Conservation (phyloP, 2,888 invertebrate genomes). For the Erebia palarica region DNA sequence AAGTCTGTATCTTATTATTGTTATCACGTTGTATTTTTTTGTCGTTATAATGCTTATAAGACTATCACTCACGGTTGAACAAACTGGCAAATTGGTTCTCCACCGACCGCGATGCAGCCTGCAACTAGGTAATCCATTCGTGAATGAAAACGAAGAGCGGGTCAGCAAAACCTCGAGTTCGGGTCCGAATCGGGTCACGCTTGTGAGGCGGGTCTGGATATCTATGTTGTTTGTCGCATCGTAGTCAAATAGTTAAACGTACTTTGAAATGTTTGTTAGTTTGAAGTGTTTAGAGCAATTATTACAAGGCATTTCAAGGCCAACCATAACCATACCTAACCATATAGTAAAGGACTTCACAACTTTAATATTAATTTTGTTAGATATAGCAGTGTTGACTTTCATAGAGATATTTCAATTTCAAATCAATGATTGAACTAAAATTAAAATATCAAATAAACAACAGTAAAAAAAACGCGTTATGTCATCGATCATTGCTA, state of each 20-base stretch:
- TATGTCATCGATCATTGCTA: no score
- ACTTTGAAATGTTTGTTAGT: conserved; percentile 1
- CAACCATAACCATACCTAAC: no score
- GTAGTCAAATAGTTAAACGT: not conserved
- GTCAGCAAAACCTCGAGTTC: no score
- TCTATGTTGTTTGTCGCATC: conserved; percentile 1
- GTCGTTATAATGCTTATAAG: not conserved
- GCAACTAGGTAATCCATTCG: no score
- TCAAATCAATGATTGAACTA: not conserved
- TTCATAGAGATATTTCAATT: not conserved
- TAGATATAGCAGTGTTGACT: not conserved
- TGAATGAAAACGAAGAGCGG: no score
- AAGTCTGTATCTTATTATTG: no score
- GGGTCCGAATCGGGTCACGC: no score
- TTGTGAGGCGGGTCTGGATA: not conserved
- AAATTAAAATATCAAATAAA: no score
- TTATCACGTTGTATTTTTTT: not conserved
- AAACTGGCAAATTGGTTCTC: no score
- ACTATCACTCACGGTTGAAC: no score
- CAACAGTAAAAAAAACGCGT: no score
- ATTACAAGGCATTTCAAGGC: not conserved
- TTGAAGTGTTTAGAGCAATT: not conserved
- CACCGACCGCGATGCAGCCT: no score
- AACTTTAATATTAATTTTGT: not conserved
- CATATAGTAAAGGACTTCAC: not conserved